A percentile compares a stretch with the other conserved stretches of the same genome.
These are phyloP conservation scores for Chamaea fasciata DNA, from an alignment of 2,113 vertebrate genomes.

Conservation along the genomic window DNA sequence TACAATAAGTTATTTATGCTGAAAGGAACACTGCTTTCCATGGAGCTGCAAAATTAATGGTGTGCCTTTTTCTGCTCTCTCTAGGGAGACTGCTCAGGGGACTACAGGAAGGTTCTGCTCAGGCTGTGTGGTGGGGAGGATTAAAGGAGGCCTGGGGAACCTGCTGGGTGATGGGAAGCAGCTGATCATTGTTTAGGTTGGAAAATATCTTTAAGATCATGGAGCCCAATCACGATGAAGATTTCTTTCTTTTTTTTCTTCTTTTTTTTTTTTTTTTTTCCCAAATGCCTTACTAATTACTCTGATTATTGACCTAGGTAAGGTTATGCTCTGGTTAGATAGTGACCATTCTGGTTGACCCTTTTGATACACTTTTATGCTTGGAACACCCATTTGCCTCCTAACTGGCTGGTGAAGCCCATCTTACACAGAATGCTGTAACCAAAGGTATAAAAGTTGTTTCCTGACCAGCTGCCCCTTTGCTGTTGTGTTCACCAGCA, in stretches of 20 bases:
- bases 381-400: background rate
- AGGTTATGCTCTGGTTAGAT: background rate
- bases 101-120: slow-evolving; percentile 91
- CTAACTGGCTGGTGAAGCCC: background rate
- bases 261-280: too few relatives aligned
- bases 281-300: background rate
- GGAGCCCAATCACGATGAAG: background rate
- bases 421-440: background rate
- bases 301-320: background rate
- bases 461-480: background rate
- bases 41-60: background rate
- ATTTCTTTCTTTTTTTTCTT: background rate
- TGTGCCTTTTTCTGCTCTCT: background rate
- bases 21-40: background rate
- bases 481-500: background rate
- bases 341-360: background rate
- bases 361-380: background rate
- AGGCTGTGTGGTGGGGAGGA: slow-evolving; percentile 87
- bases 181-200: background rate
- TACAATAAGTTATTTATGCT: background rate
- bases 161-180: background rate
- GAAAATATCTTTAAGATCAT: background rate
- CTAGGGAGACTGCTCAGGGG: slow-evolving; percentile 93
- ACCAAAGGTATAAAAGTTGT: background rate
- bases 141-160: background rate